Conservation (phyloP, 1,140 invertebrate species). For the Parasteatoda tepidariorum region DNA sequence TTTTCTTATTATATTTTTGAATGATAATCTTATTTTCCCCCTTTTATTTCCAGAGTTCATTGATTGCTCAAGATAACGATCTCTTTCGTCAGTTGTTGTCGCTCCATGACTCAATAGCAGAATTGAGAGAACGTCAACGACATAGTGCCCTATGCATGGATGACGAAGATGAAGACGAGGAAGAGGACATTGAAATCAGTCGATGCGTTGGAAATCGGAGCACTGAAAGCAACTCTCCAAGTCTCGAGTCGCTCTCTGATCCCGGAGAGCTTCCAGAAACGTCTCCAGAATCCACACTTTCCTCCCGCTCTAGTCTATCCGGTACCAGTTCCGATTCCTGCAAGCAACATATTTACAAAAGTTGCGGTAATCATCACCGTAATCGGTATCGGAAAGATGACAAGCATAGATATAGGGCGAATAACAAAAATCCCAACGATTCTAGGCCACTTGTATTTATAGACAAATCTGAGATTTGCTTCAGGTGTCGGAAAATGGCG, state of each 20-base stretch:
- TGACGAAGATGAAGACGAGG: slow-evolving; percentile 32
- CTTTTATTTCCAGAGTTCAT: slow-evolving; percentile 63
- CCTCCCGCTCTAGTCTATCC: slow-evolving; percentile 58
- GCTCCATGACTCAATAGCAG: slow-evolving; percentile 65
- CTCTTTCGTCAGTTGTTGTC: slow-evolving; percentile 65
- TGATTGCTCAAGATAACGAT: slow-evolving; percentile 66
- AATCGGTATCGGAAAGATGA: slow-evolving; percentile 4
- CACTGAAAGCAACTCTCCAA: slow-evolving; percentile 18
- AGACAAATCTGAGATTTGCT: slow-evolving; percentile 53
- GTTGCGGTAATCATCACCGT: slow-evolving; percentile 6
- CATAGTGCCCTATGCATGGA: slow-evolving; percentile 6
- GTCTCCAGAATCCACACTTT: slow-evolving; percentile 55
- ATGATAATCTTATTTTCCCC: too few relatives aligned
- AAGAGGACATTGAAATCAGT: neutral
- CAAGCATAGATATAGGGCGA: neutral
- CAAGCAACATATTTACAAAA: neutral
- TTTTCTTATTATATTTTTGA: too few relatives aligned
- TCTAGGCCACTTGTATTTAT: slow-evolving; percentile 39
- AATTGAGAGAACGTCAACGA: slow-evolving; percentile 61
- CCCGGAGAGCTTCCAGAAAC: slow-evolving; percentile 22
- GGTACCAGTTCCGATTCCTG: neutral
- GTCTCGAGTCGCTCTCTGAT: slow-evolving; percentile 60
- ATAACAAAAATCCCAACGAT: neutral
- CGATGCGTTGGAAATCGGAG: neutral
- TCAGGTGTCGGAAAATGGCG: slow-evolving; percentile 56